phyloP scores from a whole-genome alignment of 2,888 invertebrate genomes.

The Invenusta paracnida region DNA sequence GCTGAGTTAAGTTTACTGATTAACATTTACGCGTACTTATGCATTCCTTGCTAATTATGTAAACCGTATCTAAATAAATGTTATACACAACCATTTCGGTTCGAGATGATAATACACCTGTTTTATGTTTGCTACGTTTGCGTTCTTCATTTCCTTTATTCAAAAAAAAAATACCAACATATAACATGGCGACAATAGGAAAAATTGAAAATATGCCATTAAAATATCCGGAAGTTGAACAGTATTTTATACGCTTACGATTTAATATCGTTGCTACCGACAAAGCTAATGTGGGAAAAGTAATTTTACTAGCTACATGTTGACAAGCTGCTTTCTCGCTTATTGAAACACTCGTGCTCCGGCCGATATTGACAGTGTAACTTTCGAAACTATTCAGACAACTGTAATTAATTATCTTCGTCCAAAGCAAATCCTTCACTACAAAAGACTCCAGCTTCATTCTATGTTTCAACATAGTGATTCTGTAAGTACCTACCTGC shows the following conservation, averaged over 20 bases:
- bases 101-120: no score
- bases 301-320: neutral
- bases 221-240: neutral
- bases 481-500: neutral
- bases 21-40: no score
- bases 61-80: no score
- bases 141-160: no score
- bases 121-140: no score
- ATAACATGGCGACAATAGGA: neutral
- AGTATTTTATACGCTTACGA: neutral
- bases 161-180: no score
- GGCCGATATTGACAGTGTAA: neutral
- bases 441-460: neutral
- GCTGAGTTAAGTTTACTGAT: no score
- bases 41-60: no score
- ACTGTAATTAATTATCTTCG: neutral
- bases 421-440: neutral
- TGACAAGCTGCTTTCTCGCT: neutral
- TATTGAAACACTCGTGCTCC: neutral
- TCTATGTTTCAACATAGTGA: neutral
- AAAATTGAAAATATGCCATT: neutral
- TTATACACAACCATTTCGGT: no score
- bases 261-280: neutral
- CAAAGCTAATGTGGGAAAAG: neutral
- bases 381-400: neutral